Base-by-base conservation (phyloP, 2,797 vertebrate genomes). In the Neosalanx taihuensis region DNA sequence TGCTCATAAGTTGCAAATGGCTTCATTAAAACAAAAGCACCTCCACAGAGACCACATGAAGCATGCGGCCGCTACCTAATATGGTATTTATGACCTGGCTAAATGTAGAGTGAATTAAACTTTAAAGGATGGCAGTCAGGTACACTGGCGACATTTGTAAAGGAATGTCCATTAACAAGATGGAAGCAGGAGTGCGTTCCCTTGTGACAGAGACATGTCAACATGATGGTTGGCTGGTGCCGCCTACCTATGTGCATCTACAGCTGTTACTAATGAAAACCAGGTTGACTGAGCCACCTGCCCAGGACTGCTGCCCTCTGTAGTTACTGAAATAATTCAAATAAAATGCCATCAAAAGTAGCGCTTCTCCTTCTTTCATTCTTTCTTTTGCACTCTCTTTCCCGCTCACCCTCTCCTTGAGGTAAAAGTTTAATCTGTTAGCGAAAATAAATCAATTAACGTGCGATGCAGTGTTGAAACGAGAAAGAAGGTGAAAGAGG, bases 21-120 rank as follows among this genome's bases (percentile, higher is more conserved):
- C 94, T 97, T 98, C 97, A 98, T 98, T 99, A 98, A 98, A 98
- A 96, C 95, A 95, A 97, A 97, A 97, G 94, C 94, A 92, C 86
- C 90, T 94, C 95, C 95, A 93, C 89, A 90, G 96, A 96, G 96
- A 98, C 91, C 92, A 85, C 91, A 92, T 92, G 92, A 94, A 95
- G 93, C 91, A 93, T 89, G 95, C 91, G 89, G 93, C 92, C 90
- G 93, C 93, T 94, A 95, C 94, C 95, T 97, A 96, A 97, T 94
- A 95, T 94, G 94, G 93, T 98, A 96, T 98, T 99, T 98, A 97
- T 97, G 95, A 96, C 93, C 93, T 35, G 79, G 87, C 95, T 96
- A 97, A 99, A 98, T 98, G 96, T 96, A 96, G 94, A 96, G 92
- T 95, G 94, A 97, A 97, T 98, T 97, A 97, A 98, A 98, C 93